Evolutionary conservation across 2,888 invertebrate species (phyloP).

Genomic region (Isoperla grammatica): DNA sequence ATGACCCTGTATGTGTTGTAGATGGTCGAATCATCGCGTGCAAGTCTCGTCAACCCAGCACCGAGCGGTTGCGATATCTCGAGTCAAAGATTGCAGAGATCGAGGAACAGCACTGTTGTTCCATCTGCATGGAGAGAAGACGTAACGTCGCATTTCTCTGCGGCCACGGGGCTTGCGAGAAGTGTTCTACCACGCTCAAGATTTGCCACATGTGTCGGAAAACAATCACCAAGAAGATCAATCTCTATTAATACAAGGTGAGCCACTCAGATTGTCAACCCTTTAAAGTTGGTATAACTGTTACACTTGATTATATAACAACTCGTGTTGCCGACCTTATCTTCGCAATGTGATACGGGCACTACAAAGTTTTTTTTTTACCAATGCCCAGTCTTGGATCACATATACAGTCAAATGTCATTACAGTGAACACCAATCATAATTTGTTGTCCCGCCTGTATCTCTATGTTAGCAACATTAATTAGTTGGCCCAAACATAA

Average conservation of each 20-base stretch:
- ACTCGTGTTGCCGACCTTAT: too few relatives aligned
- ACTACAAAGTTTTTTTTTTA: too few relatives aligned
- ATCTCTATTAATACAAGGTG: conserved; percentile 45
- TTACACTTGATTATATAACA: not conserved
- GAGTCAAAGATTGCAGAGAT: conserved; percentile 78
- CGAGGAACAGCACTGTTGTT: conserved; percentile 79
- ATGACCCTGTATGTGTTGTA: conserved; percentile 38
- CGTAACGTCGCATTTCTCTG: conserved; percentile 82
- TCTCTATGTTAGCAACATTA: too few relatives aligned
- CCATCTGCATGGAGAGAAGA: conserved; percentile 81
- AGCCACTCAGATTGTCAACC: too few relatives aligned
- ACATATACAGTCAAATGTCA: too few relatives aligned
- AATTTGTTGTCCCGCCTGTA: too few relatives aligned
- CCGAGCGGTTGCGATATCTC: conserved; percentile 60
- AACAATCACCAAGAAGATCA: conserved; percentile 68
- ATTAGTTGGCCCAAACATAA: too few relatives aligned
- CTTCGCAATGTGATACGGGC: too few relatives aligned
- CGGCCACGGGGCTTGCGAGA: conserved; percentile 78
- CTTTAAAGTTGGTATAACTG: not conserved
- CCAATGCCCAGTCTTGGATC: too few relatives aligned
- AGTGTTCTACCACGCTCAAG: conserved; percentile 72
- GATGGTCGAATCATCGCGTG: conserved; percentile 42
- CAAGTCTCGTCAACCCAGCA: conserved; percentile 53
- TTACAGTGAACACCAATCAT: too few relatives aligned
- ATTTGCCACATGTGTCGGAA: conserved; percentile 84